Evolutionary conservation across 2,113 vertebrate genomes (phyloP), one percentile per base, ranked within the genome.

Genomic region (Hippolais icterina): DNA sequence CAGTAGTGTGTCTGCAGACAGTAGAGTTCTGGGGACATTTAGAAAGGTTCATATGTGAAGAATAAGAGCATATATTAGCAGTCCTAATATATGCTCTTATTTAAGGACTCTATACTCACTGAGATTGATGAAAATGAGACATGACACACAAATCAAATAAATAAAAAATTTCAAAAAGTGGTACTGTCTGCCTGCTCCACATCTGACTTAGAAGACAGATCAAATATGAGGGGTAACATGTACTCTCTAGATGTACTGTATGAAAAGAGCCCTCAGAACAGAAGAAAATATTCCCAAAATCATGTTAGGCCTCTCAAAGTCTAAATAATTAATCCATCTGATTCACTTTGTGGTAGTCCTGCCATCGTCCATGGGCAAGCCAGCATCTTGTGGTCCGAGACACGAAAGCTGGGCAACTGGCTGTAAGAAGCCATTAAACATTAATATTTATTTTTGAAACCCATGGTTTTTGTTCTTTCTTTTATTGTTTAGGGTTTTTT

Each of bases 241-340:
- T 50, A 1, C 2, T 46, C 4, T 54, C 57, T 18, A 25, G 12
- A 56, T 24, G 8, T 33, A 37, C 13, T 3, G 1, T n/a, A n/a
- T 27, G 33, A 52, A 71, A 74, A 74, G 22, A 80, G 11, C 4
- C 23, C 52, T 74, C 39, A n/a, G 29, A 65, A 52, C 12, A 65
- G 35, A 93, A 37, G 41, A 64, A 5, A 28, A 24, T 68, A 69
- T 68, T 83, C 33, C 19, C 33, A 22, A 90, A 86, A 39, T 4
- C 4, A 6, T 37, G 11, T 20, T 53, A 16, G 5, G 5, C 33
- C 8, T 81, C 47, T 63, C 16, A 10, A 91, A 70, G 17, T 31
- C 27, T 49, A 35, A 61, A 37, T 31, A 86, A 75, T 53, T 56
- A 74, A 83, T 87, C 23, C 21, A 29, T 46, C 18, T 77, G 12